Evolutionary conservation across 2,113 vertebrate species (phyloP), one percentile per base, ranked within the genome.

Genomic region (Donacobius atricapilla): DNA sequence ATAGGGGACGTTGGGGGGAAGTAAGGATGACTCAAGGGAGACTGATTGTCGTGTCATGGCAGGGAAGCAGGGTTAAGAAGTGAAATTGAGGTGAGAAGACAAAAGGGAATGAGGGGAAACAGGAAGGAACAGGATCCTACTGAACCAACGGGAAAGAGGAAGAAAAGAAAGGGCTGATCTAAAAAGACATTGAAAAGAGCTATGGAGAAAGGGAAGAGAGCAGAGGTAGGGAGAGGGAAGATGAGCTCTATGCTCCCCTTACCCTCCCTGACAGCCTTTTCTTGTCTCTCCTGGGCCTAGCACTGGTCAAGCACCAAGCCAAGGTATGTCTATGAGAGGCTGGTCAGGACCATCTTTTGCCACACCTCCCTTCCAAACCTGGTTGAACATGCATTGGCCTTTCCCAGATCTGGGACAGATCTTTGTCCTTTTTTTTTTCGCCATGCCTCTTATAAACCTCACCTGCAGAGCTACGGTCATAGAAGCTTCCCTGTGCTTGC

Each of bases 1-100:
- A 57, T 91, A 69, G 80, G 92, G 97, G 92, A 94, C 79, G 83
- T 90, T 54, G 83, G 48, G 89, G 94, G 95, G 80, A n/a, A 92
- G 94, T 35, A 57, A 91, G 73, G 79, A 96, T 97, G 97, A 97
- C 93, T 96, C 96, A 97, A 97, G 96, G 97, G 97, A 96, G 93
- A 82, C 84, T 40, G 94, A 93, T 91, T 97, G 54, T 83, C 53
- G 35, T 95, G 89, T 63, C 83, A 30, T 28, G 88, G 64, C 68
- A 75, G 51, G 89, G 66, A 47, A 89, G 44, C 27, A 9, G 90
- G 90, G 84, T 63, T 83, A 57, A 69, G 82, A 81, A 85, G 66
- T 47, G 30, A 80, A 78, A 71, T 1, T 37, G 73, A 69, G 79
- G 64, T 76, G 64, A 72, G 82, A 68, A 42, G 53, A 58, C 66